A percentile compares a stretch with the other conserved stretches of the same genome.
phyloP scores from a whole-genome alignment of 2,888 invertebrate genomes.

The Drosophila hawaiiensis region DNA sequence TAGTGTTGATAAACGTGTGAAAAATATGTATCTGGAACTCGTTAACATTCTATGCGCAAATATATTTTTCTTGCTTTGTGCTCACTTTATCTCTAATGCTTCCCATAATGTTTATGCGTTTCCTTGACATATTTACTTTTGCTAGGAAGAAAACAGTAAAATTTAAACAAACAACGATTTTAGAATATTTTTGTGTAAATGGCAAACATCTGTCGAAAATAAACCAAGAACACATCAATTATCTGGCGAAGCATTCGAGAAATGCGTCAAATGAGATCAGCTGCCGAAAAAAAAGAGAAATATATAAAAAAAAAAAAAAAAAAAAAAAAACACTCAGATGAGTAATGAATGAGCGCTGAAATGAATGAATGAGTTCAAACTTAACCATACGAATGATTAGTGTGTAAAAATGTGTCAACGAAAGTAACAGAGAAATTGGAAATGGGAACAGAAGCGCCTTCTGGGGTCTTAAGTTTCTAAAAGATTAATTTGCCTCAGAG shows the following conservation, averaged over 20 bases:
- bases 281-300: constrained; percentile 41
- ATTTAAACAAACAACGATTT: constrained; percentile 29
- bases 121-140: constrained; percentile 73
- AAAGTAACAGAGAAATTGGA: constrained; percentile 57
- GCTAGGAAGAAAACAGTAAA: constrained; percentile 10
- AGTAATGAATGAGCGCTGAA: constrained; percentile 41
- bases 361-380: constrained; percentile 43
- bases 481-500: constrained; percentile 29
- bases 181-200: constrained; percentile 35
- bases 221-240: constrained; percentile 56
- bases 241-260: constrained; percentile 24
- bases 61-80: not conserved
- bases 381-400: constrained; percentile 55
- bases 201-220: constrained; percentile 70
- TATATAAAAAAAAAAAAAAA: constrained; percentile 13
- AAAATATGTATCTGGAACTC: not conserved
- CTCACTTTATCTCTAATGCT: constrained; percentile 3
- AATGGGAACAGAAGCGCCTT: constrained; percentile 39
- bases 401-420: constrained; percentile 70
- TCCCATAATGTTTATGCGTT: constrained; percentile 45
- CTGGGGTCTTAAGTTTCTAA: constrained; percentile 54
- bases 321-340: constrained; percentile 11
- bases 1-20: not conserved
- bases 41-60: not conserved
- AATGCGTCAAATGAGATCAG: constrained; percentile 72